phyloP scores from a whole-genome alignment of 2,888 invertebrate genomes.

The Timandra comae region DNA sequence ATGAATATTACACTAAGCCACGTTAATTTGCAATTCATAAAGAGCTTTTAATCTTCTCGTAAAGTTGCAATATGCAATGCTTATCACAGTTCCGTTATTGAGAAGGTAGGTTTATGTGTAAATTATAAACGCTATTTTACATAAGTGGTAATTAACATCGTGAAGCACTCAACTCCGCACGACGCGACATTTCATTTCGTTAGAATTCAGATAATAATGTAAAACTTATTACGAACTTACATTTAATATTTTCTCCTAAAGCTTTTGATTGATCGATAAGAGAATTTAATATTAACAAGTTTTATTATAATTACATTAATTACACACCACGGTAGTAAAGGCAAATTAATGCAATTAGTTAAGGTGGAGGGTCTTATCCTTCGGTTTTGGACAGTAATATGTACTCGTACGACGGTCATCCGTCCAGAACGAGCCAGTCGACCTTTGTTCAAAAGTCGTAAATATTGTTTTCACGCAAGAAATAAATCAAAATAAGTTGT shows the following conservation, averaged over 20 bases:
- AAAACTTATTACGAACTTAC: too few species aligned
- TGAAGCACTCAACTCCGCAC: slow-evolving; percentile 22
- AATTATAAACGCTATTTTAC: slow-evolving; percentile 29
- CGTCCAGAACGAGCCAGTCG: slow-evolving; percentile 2
- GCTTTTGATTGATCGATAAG: too few species aligned
- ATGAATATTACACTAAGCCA: too few species aligned
- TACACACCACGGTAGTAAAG: too few species aligned
- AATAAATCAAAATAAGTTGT: too few species aligned
- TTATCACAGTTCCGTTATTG: slow-evolving; percentile 30
- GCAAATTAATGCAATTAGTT: not conserved
- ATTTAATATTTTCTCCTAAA: too few species aligned
- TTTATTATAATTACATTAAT: too few species aligned
- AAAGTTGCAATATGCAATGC: slow-evolving; percentile 25
- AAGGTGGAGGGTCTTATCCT: not conserved
- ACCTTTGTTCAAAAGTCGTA: not conserved
- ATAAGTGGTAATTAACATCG: slow-evolving; percentile 32
- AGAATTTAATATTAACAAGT: too few species aligned
- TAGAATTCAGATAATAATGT: too few species aligned
- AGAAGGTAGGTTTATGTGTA: slow-evolving; percentile 26
- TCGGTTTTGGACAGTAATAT: not conserved
- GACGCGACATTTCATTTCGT: too few species aligned
- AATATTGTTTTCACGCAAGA: not conserved
- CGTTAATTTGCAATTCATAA: too few species aligned
- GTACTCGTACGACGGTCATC: not conserved
- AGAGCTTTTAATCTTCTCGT: slow-evolving; percentile 25